These are phyloP conservation scores for Brachypteracias leptosomus DNA, from an alignment of 2,113 vertebrate species.

Conservation along the genomic window DNA sequence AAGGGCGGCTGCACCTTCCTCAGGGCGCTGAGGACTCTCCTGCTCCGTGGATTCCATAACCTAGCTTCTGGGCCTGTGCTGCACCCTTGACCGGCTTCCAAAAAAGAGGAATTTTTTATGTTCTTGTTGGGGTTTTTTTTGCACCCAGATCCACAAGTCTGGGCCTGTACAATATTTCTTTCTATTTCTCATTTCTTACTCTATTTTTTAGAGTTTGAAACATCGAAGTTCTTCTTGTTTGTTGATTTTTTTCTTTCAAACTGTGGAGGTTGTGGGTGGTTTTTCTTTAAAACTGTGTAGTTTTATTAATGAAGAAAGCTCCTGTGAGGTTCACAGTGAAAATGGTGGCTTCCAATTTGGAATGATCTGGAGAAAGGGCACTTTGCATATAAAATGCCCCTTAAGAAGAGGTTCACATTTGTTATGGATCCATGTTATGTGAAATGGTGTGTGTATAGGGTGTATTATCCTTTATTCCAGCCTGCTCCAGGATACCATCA, in stretches of 20 bases:
- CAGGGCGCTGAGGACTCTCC: not conserved
- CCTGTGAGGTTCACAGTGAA: not conserved
- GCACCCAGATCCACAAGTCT: not conserved
- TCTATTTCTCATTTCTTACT: not conserved
- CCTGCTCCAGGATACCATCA: not conserved
- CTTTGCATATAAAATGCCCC: not conserved
- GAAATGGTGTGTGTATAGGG: not conserved
- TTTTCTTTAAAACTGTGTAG: not conserved
- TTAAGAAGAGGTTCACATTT: not conserved
- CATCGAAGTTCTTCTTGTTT: accelerated
- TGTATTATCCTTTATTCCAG: not conserved
- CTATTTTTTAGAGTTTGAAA: not conserved
- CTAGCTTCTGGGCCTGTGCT: not conserved
- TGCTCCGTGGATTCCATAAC: accelerated
- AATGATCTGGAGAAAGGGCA: not conserved
- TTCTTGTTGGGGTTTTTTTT: not conserved
- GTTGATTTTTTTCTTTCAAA: not conserved
- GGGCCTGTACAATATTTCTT: not conserved
- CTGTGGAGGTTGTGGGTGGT: too few species aligned
- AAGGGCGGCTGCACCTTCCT: not conserved
- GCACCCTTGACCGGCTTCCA: not conserved
- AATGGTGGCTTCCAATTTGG: not conserved
- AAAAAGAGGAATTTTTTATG: too few species aligned
- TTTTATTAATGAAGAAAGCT: not conserved
- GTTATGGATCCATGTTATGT: not conserved